A percentile compares a stretch with the other conserved stretches of the same genome.
phyloP scores from a whole-genome alignment of 2,113 vertebrate species.

The Calonectris borealis region DNA sequence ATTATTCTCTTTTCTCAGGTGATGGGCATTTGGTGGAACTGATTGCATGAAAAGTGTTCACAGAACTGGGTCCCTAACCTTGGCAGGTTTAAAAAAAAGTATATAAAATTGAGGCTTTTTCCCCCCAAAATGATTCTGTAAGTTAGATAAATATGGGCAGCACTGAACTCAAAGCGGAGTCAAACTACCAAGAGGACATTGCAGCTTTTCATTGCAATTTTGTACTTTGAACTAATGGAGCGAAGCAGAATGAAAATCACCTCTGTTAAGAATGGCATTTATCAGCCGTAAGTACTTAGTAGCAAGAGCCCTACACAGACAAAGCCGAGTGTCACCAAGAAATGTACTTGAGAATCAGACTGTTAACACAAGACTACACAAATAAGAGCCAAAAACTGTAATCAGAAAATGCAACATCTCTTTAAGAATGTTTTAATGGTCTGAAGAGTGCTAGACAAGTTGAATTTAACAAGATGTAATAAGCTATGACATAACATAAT shows the following conservation, averaged over 20 bases:
- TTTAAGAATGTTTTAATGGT: slow-evolving; percentile 53
- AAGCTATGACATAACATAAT: slow-evolving; percentile 45
- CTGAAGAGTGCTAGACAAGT: slow-evolving; percentile 47
- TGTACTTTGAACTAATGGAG: slow-evolving; percentile 65
- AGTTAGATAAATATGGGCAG: slow-evolving; percentile 59
- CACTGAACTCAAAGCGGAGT: slow-evolving; percentile 43
- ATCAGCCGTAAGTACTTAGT: slow-evolving; percentile 56
- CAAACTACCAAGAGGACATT: slow-evolving; percentile 57
- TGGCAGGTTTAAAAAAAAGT: slow-evolving; percentile 10
- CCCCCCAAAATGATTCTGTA: slow-evolving; percentile 22
- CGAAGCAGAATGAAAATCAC: slow-evolving; percentile 65
- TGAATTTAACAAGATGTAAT: slow-evolving; percentile 52
- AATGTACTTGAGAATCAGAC: slow-evolving; percentile 65
- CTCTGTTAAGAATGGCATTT: slow-evolving; percentile 67
- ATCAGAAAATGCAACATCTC: slow-evolving; percentile 48
- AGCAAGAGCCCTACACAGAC: slow-evolving; percentile 58
- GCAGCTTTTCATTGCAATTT: slow-evolving; percentile 60
- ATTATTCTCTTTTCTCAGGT: slow-evolving; percentile 3
- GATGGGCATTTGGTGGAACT: slow-evolving; percentile 41
- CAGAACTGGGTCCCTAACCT: slow-evolving; percentile 16
- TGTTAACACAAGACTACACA: slow-evolving; percentile 64
- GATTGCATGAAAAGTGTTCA: slow-evolving; percentile 34
- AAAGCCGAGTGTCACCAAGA: slow-evolving; percentile 61
- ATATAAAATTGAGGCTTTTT: slow-evolving; percentile 9
- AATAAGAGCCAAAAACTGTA: slow-evolving; percentile 62